Percentiles rank a stretch among this genome's conserved stretches.
Conservation (phyloP, 2,888 invertebrate genomes). For the Cyclophora punctaria region DNA sequence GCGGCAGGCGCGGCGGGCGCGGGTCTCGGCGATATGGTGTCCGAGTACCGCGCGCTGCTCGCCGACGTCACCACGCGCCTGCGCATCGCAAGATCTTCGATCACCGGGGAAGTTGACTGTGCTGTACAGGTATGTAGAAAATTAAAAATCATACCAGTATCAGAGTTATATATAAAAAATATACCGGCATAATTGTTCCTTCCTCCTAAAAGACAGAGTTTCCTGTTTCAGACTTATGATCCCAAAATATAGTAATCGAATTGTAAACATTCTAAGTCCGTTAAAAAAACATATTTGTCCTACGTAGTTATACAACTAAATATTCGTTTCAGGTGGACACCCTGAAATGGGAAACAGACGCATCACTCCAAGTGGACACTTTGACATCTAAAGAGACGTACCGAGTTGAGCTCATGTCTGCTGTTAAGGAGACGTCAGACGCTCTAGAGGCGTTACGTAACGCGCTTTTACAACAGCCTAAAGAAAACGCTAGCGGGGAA, state of each 20-base stretch:
- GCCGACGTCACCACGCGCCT: conserved; percentile 51
- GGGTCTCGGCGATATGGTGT: conserved; percentile 51
- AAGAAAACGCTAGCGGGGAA: conserved; percentile 70
- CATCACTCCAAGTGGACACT: conserved; percentile 88
- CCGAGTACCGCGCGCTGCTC: conserved; percentile 56
- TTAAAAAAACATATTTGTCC: no score
- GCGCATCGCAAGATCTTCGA: conserved; percentile 48
- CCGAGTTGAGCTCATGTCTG: conserved; percentile 82
- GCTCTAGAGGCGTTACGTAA: conserved; percentile 80
- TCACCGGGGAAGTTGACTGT: conserved; percentile 52
- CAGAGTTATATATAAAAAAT: no score
- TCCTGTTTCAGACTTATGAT: no score
- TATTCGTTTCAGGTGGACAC: conserved; percentile 78
- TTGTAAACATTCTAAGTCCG: no score
- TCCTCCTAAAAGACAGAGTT: no score
- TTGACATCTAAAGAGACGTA: conserved; percentile 90
- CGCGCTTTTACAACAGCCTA: conserved; percentile 53
- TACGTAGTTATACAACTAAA: not conserved
- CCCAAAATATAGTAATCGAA: no score
- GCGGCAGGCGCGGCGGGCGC: conserved; percentile 34
- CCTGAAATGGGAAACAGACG: conserved; percentile 83
- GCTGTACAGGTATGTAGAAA: conserved; percentile 52
- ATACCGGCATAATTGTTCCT: no score
- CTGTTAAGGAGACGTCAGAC: conserved; percentile 81
- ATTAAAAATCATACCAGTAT: no score